These are phyloP conservation scores for Notolepis coatsorum DNA, from an alignment of 2,797 vertebrate genomes.

Conservation along the genomic window DNA sequence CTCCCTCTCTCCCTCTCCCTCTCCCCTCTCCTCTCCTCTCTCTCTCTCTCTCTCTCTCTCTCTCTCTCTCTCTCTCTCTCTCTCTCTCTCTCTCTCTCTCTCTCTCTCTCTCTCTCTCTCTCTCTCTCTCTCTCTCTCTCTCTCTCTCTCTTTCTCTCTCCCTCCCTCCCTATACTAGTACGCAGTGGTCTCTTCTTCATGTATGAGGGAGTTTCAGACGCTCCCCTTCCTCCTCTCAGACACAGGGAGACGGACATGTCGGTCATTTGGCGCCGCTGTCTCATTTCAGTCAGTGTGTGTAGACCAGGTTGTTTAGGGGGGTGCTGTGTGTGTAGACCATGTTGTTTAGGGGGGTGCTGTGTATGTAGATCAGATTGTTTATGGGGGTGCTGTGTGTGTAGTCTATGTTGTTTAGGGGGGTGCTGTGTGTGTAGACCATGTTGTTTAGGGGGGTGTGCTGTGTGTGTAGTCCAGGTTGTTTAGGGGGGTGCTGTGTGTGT, in stretches of 20 bases:
- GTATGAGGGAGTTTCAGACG: constrained; percentile 57
- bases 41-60: neutral
- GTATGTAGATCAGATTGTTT: too few species aligned
- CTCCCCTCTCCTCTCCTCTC: neutral
- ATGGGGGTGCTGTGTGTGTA: too few species aligned
- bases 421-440: too few species aligned
- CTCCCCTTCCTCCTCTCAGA: constrained; percentile 55
- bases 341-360: too few species aligned
- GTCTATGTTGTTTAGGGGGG: too few species aligned
- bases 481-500: too few species aligned
- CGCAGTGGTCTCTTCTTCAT: constrained; percentile 69
- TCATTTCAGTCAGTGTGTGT: constrained; percentile 66
- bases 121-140: neutral
- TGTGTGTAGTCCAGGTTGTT: too few species aligned
- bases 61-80: neutral
- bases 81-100: neutral
- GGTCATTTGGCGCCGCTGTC: constrained; percentile 62
- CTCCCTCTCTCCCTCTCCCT: neutral
- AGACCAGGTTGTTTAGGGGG: constrained; percentile 66
- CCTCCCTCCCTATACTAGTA: constrained; percentile 64
- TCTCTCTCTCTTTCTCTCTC: constrained; percentile 7
- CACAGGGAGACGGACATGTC: constrained; percentile 75
- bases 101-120: neutral
- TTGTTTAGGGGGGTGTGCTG: too few species aligned
- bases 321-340: too few species aligned